A percentile compares a stretch with the other conserved stretches of the same genome.
Conservation (phyloP, 2,113 vertebrate species). For the Oreochromis aureus region DNA sequence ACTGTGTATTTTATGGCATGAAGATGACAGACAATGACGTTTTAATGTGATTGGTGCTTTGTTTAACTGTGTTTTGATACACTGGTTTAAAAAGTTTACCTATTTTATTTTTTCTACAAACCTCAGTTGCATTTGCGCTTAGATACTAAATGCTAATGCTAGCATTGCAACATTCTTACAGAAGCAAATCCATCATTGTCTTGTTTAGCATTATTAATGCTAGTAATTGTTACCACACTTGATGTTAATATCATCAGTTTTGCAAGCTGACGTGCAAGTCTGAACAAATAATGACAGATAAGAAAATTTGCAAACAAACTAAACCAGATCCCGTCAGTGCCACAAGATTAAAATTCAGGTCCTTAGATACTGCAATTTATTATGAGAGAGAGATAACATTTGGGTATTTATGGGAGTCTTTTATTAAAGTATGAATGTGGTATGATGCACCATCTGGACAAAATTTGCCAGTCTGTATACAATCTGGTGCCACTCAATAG, state of each 20-base stretch:
- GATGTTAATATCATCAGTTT: neutral
- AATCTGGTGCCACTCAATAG: neutral
- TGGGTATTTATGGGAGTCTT: neutral
- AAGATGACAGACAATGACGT: neutral
- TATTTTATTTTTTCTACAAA: neutral
- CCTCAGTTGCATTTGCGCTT: accelerated
- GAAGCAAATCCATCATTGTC: neutral
- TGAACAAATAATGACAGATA: neutral
- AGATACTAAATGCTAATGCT: neutral
- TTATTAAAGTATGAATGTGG: neutral
- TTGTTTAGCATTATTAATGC: neutral
- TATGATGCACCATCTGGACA: neutral
- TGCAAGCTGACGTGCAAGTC: neutral
- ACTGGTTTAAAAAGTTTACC: neutral
- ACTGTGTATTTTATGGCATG: neutral
- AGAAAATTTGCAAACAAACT: neutral
- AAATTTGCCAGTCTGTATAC: neutral
- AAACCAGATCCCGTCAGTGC: neutral
- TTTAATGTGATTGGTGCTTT: neutral
- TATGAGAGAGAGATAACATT: neutral
- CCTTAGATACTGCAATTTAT: neutral
- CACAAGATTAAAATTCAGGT: neutral
- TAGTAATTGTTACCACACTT: neutral
- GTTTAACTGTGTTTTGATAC: neutral
- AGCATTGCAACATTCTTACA: neutral